Evolutionary conservation across 2,113 vertebrate genomes (phyloP), one percentile per base, ranked within the genome.

Genomic region (Odocoileus virginianus): DNA sequence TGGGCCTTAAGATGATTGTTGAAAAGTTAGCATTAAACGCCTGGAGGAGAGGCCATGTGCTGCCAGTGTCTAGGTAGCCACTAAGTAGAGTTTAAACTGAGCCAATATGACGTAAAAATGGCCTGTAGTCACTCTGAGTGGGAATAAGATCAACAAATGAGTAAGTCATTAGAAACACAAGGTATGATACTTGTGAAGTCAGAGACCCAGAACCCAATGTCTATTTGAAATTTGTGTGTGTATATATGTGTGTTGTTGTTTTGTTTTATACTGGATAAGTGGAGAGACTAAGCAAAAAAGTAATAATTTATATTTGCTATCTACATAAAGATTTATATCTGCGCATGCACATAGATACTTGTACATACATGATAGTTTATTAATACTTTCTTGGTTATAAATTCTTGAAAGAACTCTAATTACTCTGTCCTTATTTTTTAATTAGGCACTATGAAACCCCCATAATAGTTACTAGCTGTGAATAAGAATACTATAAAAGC

Each of bases 371-470:
- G 33, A 60, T 89, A 61, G 15, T 60, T 89, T 92, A 83, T 92
- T 97, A 81, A 76, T 91, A 36, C 8, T 79, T 88, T 84, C 36
- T 83, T 87, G 27, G 43, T 83, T 94, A 23, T 94, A 95, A 94
- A 94, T 94, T 40, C 57, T 83, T 92, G 23, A 78, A 95, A 89
- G 50, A 95, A 45, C 36, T 76, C 30, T 78, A 97, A 93, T 96
- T 91, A 96, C 19, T 89, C 21, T 94, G 47, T 79, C 27, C 19
- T 93, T 71, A 43, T 79, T 88, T 95, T 79, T 96, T 96, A 95
- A 91, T 97, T 86, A 92, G 87, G 47, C 21, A 93, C n/a, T 82
- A 33, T 85, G 28, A 92, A 52, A 23, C 33, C 25, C n/a, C 12
- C 23, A 57, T 84, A 87, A 79, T 87, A 87, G 25, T 61, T 95